phyloP scores from a whole-genome alignment of 1,140 invertebrate genomes.

The Amyelois transitella region DNA sequence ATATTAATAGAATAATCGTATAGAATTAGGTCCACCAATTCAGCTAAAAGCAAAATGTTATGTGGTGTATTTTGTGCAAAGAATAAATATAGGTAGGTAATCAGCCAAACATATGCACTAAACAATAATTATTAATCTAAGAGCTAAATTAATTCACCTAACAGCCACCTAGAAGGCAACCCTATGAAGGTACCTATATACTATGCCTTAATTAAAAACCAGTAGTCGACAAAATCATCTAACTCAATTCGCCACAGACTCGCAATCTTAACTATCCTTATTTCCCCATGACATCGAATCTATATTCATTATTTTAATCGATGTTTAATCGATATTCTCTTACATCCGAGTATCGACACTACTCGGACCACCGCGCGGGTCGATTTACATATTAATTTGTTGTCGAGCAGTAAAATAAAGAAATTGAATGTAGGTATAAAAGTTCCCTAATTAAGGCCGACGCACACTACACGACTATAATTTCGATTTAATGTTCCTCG shows the following conservation, averaged over 20 bases:
- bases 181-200: no score
- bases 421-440: conserved; percentile 61
- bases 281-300: neutral
- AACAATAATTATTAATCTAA: no score
- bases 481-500: conserved; percentile 50
- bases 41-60: no score
- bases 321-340: conserved; percentile 50
- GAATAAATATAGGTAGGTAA: no score
- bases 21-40: no score
- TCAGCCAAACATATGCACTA: no score
- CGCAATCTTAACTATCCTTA: neutral
- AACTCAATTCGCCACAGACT: neutral
- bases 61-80: no score
- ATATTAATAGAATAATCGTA: no score
- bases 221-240: neutral
- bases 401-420: conserved; percentile 68
- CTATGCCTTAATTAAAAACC: no score
- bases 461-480: conserved; percentile 43
- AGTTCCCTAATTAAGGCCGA: conserved; percentile 51
- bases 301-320: conserved; percentile 48
- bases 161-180: no score
- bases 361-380: conserved; percentile 51
- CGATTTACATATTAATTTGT: conserved; percentile 70
- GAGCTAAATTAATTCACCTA: no score
- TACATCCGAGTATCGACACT: conserved; percentile 16